Evolutionary conservation across 92 coral and sea anemone species (phyloP), one percentile per base, ranked within the genome.

Genomic region (Galaxea fascicularis): DNA sequence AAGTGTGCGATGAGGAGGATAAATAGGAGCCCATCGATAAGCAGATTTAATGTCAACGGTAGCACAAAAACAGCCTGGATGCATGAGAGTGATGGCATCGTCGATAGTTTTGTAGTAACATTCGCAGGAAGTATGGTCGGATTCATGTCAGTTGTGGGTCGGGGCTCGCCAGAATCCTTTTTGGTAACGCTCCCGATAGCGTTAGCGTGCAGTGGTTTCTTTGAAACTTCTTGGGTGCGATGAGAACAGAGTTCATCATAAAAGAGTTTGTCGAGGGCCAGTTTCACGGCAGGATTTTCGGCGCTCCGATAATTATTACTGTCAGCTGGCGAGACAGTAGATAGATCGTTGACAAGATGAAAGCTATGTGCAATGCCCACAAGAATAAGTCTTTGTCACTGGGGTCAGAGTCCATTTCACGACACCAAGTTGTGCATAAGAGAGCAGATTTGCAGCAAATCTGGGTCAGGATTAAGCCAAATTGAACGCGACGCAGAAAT

Each of bases 1-100:
- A 29, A 66, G 72, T 29, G 72, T 66, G 72, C 72, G 72, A 66
- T 62, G 29, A n/a, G 67, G 67, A 25, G 67, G 67, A 62, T 62
- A 62, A 62, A 62, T 28, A 28, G 67, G 72, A 0, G 29, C 72
- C 46, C 72, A 66, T 3, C 47, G 72, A 66, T 27, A 30, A 20
- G 46, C 46, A 29, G 72, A 28, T 66, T 66, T 66, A 29, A 66
- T 66, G 72, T 66, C 72, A 28, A 66, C 47, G n/a, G 72, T 66
- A 47, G 72, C 72, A 24, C 29, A 29, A 47, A 10, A 66, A 29
- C 72, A 28, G 47, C 47, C 70, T 8, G 70, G 70, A 27, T 10
- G 31, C 70, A 64, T 64, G 39, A 64, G 70, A 64, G 70, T 13
- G 39, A 21, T 64, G 39, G 35, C 70, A 64, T 64, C 70, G 22